A percentile compares a stretch with the other conserved stretches of the same genome.
These are phyloP conservation scores for Amblyraja radiata DNA, from an alignment of 2,797 vertebrate genomes.

Conservation along the genomic window DNA sequence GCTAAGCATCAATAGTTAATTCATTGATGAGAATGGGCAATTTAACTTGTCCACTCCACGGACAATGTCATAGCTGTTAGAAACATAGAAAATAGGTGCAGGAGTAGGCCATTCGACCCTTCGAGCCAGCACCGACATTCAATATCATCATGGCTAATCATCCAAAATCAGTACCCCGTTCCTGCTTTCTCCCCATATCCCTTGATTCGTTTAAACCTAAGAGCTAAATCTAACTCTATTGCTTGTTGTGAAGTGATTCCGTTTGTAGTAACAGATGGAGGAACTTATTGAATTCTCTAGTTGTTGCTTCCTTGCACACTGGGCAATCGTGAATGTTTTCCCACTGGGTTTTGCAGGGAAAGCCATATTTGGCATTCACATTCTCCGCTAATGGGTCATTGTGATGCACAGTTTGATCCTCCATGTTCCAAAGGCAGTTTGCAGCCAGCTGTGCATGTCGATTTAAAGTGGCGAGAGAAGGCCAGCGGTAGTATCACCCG, in stretches of 20 bases:
- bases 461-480: background rate
- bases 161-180: too few species aligned
- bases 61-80: background rate
- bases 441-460: background rate
- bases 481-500: background rate
- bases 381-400: background rate
- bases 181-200: too few species aligned
- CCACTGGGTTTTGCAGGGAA: background rate
- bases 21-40: background rate
- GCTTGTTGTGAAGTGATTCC: background rate
- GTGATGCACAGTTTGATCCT: background rate
- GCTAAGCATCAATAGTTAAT: background rate
- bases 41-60: background rate
- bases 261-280: background rate
- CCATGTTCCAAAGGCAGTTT: background rate
- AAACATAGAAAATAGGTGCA: too few species aligned
- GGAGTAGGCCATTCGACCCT: too few species aligned
- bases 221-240: too few species aligned
- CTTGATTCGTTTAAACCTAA: too few species aligned
- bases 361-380: background rate
- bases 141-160: too few species aligned
- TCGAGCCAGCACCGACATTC: too few species aligned
- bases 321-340: background rate
- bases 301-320: background rate
- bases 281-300: background rate